Base-by-base conservation (phyloP, 2,888 invertebrate genomes). In the Allolobophora icterica region DNA sequence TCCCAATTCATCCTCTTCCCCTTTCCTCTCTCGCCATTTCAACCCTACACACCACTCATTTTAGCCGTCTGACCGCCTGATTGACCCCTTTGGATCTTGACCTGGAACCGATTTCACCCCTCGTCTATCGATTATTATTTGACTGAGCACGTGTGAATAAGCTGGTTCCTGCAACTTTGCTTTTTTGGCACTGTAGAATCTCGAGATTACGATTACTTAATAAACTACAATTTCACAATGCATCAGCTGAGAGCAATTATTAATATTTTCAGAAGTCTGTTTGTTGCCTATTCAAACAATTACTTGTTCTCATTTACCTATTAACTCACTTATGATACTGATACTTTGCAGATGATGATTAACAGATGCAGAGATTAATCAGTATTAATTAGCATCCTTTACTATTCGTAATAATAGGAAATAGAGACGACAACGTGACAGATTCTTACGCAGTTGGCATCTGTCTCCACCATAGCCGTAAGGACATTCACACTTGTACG, bases 401-500 rank as follows among this genome's bases (percentile, higher is more conserved):
- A 71, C 71, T 71, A n/a, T 71, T n/a, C 11, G 30, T 1, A n/a
- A 71, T 71, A 71, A 71, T 71, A n/a, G n/a, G n/a, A 52, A 71
- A 71, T n/a, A n/a, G 8, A 71, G 11, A n/a, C 30, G n/a, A n/a
- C 71, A 30, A 52, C 52, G 15, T 52, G 42, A 34, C 33, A 33
- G 6, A 21, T 84, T 92, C 92, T 91, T 92, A 94, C 94, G 93
- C 92, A 91, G 92, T 91, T 94, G 92, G 92, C 94, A 94, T 15
- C 91, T 90, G 15, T 90, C 90, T 34, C 94, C 94, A 15, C 92
- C 92, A 92, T 93, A 94, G 0, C 94, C 94, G 15, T 91, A 90
- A 13, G 93, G 93, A 92, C 94, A 94, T 34, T 92, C 90, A 91
- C 94, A 94, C 33, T 91, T 84, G 42, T 94, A 93, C 0, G 94